Evolutionary conservation across 2,113 vertebrate genomes (phyloP).

Genomic region (Cygnus atratus): DNA sequence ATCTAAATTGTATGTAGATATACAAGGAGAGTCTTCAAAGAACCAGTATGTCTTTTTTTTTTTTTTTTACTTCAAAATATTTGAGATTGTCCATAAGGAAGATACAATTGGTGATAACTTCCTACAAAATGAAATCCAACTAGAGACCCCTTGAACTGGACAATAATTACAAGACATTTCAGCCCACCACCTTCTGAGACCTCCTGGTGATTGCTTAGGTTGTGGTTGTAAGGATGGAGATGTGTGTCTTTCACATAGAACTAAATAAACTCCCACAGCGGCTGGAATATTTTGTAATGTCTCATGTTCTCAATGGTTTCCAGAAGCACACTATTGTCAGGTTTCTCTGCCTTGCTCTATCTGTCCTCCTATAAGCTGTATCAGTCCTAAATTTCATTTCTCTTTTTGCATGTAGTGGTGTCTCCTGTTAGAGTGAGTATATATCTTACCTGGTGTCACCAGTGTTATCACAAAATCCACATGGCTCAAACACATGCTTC

Average conservation of each 20-base stretch:
- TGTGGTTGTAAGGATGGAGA: neutral
- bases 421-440: neutral
- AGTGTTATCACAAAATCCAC: fast-evolving
- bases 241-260: neutral
- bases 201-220: neutral
- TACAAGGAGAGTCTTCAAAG: neutral
- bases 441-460: neutral
- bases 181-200: neutral
- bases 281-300: neutral
- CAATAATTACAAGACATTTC: neutral
- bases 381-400: neutral
- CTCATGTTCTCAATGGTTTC: neutral
- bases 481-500: neutral
- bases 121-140: neutral
- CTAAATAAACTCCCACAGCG: neutral
- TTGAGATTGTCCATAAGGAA: neutral
- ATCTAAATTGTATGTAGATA: neutral
- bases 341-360: neutral
- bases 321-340: neutral
- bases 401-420: neutral
- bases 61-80: neutral
- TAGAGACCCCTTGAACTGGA: neutral
- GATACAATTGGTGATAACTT: neutral
- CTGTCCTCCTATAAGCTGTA: neutral
- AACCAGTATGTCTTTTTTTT: neutral